phyloP scores from a whole-genome alignment of 2,113 vertebrate genomes.

The Epinephelus lanceolatus region DNA sequence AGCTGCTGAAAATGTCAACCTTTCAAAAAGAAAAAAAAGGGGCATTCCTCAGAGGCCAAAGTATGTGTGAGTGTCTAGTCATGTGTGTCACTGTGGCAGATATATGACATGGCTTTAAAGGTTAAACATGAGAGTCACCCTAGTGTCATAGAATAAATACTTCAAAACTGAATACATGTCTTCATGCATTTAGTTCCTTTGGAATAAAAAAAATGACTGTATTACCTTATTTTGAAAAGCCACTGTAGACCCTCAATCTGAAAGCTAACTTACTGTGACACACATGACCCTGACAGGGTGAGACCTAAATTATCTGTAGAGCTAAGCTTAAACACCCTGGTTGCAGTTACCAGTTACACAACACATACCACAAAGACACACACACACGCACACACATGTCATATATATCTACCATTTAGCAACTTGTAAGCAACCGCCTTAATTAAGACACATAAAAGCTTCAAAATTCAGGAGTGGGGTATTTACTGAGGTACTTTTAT shows the following conservation, averaged over 20 bases:
- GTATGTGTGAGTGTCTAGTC: conserved; percentile 6
- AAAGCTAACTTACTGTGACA: neutral
- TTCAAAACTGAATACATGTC: neutral
- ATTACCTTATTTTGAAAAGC: neutral
- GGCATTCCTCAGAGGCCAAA: conserved; percentile 50
- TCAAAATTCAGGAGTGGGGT: too few relatives aligned
- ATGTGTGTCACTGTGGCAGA: neutral
- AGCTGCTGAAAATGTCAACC: conserved; percentile 65
- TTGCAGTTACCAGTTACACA: neutral
- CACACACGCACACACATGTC: too few relatives aligned
- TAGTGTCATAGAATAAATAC: neutral
- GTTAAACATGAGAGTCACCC: conserved; percentile 4
- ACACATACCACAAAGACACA: neutral
- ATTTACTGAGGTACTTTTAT: too few relatives aligned
- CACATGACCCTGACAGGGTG: neutral
- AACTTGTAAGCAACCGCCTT: too few relatives aligned
- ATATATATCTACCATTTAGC: too few relatives aligned
- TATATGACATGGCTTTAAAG: conserved; percentile 38
- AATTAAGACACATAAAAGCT: too few relatives aligned
- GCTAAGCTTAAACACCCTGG: neutral
- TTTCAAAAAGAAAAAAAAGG: conserved; percentile 50
- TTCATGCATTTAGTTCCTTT: neutral
- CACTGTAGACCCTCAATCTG: neutral
- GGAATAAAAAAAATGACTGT: neutral
- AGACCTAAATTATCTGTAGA: neutral